Evolutionary conservation across 2,113 vertebrate genomes (phyloP).

Genomic region (Engraulis encrasicolus): DNA sequence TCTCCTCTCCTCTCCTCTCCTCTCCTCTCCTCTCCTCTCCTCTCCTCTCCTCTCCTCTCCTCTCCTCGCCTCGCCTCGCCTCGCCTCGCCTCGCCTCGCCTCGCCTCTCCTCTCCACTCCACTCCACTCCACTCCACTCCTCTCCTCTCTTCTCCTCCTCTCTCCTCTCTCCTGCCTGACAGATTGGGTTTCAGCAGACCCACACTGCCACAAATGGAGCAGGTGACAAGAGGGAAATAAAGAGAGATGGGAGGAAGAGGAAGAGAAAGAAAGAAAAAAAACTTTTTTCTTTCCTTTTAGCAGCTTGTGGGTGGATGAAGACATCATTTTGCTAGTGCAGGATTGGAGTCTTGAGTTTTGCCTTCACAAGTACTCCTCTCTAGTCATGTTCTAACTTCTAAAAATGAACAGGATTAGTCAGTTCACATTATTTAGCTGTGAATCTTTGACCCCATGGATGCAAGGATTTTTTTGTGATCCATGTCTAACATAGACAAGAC

Average conservation of each 20-base stretch:
- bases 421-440: background rate
- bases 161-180: constrained; percentile 60
- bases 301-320: background rate
- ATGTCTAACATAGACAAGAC: background rate
- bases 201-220: constrained; percentile 56
- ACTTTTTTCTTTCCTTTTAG: constrained; percentile 32
- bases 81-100: no score
- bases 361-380: background rate
- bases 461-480: background rate
- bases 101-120: no score
- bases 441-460: background rate
- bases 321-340: background rate
- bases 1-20: no score
- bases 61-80: no score
- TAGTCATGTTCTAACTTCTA: background rate
- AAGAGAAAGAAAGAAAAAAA: background rate
- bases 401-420: background rate
- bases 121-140: no score
- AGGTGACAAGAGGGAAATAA: constrained; percentile 40
- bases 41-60: no score
- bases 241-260: background rate
- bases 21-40: no score
- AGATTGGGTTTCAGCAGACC: constrained; percentile 65
- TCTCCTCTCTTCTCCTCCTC: no score
- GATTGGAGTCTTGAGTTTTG: background rate